Conservation (phyloP, 1,140 invertebrate genomes). For the Drosophila obscura region DNA sequence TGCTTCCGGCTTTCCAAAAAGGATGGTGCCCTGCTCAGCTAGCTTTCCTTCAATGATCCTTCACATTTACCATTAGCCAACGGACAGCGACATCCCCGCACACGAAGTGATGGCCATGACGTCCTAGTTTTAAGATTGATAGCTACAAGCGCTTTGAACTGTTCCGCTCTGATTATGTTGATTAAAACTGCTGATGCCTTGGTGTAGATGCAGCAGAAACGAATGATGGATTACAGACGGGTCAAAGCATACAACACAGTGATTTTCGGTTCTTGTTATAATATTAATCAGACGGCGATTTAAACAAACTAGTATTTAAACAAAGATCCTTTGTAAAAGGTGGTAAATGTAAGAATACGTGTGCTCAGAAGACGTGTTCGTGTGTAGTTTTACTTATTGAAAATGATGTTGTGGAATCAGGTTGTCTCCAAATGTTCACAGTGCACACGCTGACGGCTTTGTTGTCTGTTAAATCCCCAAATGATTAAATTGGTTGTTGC, state of each 20-base stretch:
- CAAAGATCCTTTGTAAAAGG: slow-evolving; percentile 59
- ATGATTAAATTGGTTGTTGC: slow-evolving; percentile 71
- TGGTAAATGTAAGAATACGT: slow-evolving; percentile 46
- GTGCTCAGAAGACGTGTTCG: slow-evolving; percentile 15
- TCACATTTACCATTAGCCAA: too few relatives aligned
- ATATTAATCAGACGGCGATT: slow-evolving; percentile 77
- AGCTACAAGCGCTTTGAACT: too few relatives aligned
- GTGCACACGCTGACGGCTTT: slow-evolving; percentile 40
- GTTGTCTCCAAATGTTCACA: slow-evolving; percentile 20
- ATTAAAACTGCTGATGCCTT: too few relatives aligned
- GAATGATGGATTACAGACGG: neutral
- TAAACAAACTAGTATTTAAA: slow-evolving; percentile 61
- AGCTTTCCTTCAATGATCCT: slow-evolving; percentile 20
- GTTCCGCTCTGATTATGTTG: too few relatives aligned
- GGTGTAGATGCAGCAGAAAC: too few relatives aligned
- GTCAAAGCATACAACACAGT: slow-evolving; percentile 27
- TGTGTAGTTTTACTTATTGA: slow-evolving; percentile 19
- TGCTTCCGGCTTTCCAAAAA: slow-evolving; percentile 60
- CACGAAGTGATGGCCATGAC: too few relatives aligned
- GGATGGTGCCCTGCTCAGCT: slow-evolving; percentile 9
- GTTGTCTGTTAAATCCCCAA: slow-evolving; percentile 72
- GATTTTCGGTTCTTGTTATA: slow-evolving; percentile 67
- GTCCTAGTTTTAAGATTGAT: too few relatives aligned
- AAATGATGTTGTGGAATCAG: slow-evolving; percentile 20
- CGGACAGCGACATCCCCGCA: too few relatives aligned